phyloP scores from a whole-genome alignment of 53 echinoderm and acorn worm genomes.

The Patiria pectinifera region DNA sequence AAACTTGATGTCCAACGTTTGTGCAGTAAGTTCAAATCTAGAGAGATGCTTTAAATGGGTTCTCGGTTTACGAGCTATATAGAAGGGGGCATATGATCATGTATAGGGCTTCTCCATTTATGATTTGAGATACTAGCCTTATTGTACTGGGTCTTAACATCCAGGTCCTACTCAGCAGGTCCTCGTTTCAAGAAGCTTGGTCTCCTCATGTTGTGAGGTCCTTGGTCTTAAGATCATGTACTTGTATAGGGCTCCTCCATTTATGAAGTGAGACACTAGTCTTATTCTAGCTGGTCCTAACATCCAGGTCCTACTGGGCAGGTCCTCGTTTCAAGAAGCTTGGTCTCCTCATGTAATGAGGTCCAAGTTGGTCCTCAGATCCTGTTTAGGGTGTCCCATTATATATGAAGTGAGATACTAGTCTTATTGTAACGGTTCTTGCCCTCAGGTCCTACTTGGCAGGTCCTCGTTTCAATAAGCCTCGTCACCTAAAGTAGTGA shows the following conservation, averaged over 20 bases:
- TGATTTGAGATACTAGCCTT: no score
- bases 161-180: neutral
- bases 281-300: no score
- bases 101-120: no score
- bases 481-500: no score
- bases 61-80: no score
- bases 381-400: neutral
- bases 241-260: neutral
- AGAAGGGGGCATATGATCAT: no score
- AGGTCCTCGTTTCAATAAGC: neutral
- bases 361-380: neutral
- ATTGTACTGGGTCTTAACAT: neutral
- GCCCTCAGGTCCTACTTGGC: no score
- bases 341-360: neutral
- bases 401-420: neutral
- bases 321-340: neutral
- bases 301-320: neutral
- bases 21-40: no score
- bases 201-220: neutral
- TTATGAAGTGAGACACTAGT: neutral
- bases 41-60: no score
- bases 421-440: no score
- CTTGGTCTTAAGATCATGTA: no score
- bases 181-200: neutral
- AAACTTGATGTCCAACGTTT: no score